Conservation (phyloP, 2,113 vertebrate genomes). For the Psilopsiagon aurifrons region DNA sequence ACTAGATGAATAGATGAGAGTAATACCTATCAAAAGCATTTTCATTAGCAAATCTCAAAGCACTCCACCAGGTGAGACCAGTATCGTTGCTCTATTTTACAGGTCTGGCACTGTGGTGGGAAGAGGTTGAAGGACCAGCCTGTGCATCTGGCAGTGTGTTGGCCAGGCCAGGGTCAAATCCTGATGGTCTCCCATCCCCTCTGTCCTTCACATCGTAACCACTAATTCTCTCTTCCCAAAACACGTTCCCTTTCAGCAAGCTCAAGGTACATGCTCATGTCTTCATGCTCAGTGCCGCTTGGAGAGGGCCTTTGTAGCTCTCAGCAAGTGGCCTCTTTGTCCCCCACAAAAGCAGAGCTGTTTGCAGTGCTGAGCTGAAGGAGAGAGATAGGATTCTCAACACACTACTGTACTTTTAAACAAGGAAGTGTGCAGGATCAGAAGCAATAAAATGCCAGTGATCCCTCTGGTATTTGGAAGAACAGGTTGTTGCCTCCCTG, state of each 20-base stretch:
- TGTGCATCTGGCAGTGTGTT: accelerated
- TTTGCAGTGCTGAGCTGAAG: background rate
- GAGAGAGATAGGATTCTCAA: background rate
- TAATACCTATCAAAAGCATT: background rate
- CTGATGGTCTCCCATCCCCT: background rate
- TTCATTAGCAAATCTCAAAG: background rate
- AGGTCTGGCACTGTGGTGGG: background rate
- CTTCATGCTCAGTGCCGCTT: background rate
- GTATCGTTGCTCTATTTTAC: background rate
- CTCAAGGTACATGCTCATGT: background rate
- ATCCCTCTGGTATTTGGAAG: background rate
- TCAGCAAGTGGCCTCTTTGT: background rate
- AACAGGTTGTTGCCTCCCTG: background rate
- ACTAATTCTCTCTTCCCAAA: background rate
- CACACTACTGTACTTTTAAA: background rate
- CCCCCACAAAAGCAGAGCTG: background rate
- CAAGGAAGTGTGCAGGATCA: background rate
- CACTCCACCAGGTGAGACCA: background rate
- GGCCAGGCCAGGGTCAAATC: background rate
- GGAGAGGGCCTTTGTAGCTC: no score
- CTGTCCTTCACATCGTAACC: background rate
- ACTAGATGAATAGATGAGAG: background rate
- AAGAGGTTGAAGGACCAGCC: background rate
- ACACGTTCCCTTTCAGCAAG: background rate
- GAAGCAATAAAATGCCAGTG: background rate